Base-by-base conservation (phyloP, 2,797 vertebrate species). In the Gymnocypris eckloni region DNA sequence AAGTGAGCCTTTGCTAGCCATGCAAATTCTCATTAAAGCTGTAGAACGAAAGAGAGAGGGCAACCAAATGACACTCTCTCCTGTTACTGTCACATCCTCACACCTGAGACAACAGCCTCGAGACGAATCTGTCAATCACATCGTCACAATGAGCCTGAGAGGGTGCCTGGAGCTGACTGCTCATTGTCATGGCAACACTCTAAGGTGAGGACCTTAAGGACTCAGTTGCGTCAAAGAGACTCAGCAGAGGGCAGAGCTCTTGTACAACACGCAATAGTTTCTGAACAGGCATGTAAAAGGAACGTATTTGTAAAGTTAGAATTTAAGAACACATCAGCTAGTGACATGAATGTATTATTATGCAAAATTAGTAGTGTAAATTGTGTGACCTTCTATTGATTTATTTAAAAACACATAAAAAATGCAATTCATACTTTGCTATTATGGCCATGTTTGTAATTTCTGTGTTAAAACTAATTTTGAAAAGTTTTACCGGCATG, bases 141-240 rank as follows among this genome's bases (percentile, higher is more conserved):
- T 69, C 52, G 85, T 80, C 78, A 75, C 75, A 66, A 88, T 83
- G 82, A 71, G 59, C 85, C 6, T 83, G 45, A 89, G 79, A 87
- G 82, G 76, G n/a, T 86, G 86, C 79, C 85, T 61, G 70, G 77
- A 87, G 87, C 82, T 66, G 33, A 67, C 81, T 71, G 64, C 87
- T 89, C 83, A 90, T 92, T 85, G 88, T 90, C 89, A 88, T 84
- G 89, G 87, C 79, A 88, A 86, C 87, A 80, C 85, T 88, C 89
- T 79, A 67, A 28, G 80, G 91, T 88, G 89, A 90, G 85, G 59
- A 90, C 87, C 79, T 87, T 91, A 84, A 90, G 89, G 89, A 90
- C 86, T 90, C 83, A 85, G 89, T 92, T 91, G 85, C 85, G 59
- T 90, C 89, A 89, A 85, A 83, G 82, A 48, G 75, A 66, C 71